Base-by-base conservation (phyloP, 1,140 invertebrate genomes). In the Eumeta japonica region DNA sequence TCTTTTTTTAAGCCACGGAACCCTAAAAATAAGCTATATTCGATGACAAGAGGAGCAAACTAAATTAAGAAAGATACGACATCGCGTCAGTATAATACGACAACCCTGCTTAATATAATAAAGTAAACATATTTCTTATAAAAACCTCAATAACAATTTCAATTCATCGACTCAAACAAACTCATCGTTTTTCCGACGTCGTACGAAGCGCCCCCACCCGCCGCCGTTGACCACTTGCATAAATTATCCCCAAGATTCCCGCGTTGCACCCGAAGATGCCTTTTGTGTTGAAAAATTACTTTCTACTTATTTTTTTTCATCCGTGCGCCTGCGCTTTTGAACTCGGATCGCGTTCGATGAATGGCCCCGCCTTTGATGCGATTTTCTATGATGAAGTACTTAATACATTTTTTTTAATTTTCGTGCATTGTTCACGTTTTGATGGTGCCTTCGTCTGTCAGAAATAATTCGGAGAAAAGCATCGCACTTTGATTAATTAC, bases 151-250 rank as follows among this genome's bases (percentile, higher is more conserved):
- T n/a, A n/a, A n/a, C n/a, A n/a, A n/a, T n/a, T n/a, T n/a, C n/a
- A n/a, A n/a, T n/a, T n/a, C n/a, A n/a, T n/a, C n/a, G n/a, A n/a
- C n/a, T n/a, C n/a, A n/a, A n/a, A n/a, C n/a, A n/a, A n/a, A n/a
- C n/a, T n/a, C n/a, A n/a, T n/a, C n/a, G n/a, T n/a, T n/a, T n/a
- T n/a, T n/a, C n/a, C n/a, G n/a, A n/a, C n/a, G n/a, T 35, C 33
- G 11, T 18, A 10, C 16, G 34, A 43, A 46, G 43, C 17, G 27
- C 48, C 56, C 52, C 42, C 34, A 52, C 18, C 18, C 18, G 48
- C 48, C 41, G 43, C 34, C 40, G 52, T 43, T 66, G 66, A 65
- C 63, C 66, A 62, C 63, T 71, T 67, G 63, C 63, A 70, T 70
- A 70, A 68, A 70, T 70, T 70, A 70, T 70, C 57, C 55, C 42